Base-by-base conservation (phyloP, 2,888 invertebrate genomes). In the Elgonia sp. region DNA sequence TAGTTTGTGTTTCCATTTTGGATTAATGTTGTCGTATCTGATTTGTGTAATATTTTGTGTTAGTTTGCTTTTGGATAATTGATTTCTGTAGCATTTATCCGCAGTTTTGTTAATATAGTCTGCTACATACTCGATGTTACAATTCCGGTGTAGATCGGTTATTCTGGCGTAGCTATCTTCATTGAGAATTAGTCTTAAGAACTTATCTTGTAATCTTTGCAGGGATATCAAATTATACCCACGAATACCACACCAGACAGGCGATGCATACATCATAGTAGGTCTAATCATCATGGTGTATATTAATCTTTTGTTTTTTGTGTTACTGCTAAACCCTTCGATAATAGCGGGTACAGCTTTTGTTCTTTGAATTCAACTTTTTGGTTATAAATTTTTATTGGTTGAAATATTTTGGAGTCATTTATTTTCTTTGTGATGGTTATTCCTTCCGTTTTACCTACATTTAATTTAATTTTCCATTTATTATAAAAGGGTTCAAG, bases 301-400 rank as follows among this genome's bases (percentile, higher is more conserved):
- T 16, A 92, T 89, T 21, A 91, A 16, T 85, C 79, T 88, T 86
- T 92, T 92, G 29, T 92, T 92, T 5, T 53, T 57, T 29, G 12
- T 9, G 6, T 70, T 29, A 70, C 14, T 10, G 50, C 50, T 39
- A 90, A 90, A 8, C 87, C 84, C 21, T 83, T 81, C 0, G 67
- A 77, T 79, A 92, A 63, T 39, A 92, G 63, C 10, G 91, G 88
- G 50, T 91, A 91, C 10, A 92, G 8, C 57, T 89, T 90, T 75
- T 10, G 10, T 90, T 29, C 1, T 14, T 8, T 50, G 29, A 37
- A 65, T 57, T 9, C 39, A 16, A 72, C 46, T 14, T 18, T 0
- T 37, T 70, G 46, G 18, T 69, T 63, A 53, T 53, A 87, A 0
- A 87, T 46, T 60, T 86, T 89, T 0, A 84, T 81, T 50, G 89